Conservation (phyloP, 1,140 invertebrate species). For the Archegozetes longisetosus region DNA sequence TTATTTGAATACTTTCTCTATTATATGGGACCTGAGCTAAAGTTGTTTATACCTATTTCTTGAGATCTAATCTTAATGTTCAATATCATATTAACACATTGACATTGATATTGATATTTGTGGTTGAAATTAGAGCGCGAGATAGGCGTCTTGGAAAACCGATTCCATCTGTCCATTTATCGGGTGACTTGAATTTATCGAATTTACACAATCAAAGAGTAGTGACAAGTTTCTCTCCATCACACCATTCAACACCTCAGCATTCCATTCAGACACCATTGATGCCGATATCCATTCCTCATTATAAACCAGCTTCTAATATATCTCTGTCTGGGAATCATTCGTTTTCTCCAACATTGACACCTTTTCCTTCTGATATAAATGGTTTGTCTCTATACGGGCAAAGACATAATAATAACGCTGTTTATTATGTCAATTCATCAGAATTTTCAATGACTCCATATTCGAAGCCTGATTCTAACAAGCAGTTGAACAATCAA, state of each 20-base stretch:
- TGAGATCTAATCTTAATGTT: too few relatives aligned
- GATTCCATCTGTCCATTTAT: conserved; percentile 4
- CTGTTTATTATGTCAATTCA: neutral
- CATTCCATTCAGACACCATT: neutral
- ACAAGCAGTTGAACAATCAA: conserved; percentile 1
- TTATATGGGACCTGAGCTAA: too few relatives aligned
- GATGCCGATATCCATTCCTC: neutral
- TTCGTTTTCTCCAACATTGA: neutral
- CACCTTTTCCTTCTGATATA: neutral
- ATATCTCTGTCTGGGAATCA: neutral
- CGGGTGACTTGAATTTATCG: neutral
- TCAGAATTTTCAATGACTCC: conserved; percentile 6
- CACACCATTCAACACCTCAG: neutral
- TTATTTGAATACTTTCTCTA: neutral
- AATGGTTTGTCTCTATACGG: conserved; percentile 2
- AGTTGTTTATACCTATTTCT: too few relatives aligned
- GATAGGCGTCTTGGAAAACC: conserved; percentile 13
- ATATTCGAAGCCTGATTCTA: neutral
- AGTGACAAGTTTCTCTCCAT: neutral
- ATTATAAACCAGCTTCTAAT: neutral
- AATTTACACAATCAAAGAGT: neutral
- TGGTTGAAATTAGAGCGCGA: conserved; percentile 7
- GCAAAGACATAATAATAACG: conserved; percentile 7
- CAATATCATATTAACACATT: too few relatives aligned
- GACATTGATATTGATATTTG: too few relatives aligned